phyloP scores from a whole-genome alignment of 1,140 invertebrate genomes.

The Meloidogyne floridensis region DNA sequence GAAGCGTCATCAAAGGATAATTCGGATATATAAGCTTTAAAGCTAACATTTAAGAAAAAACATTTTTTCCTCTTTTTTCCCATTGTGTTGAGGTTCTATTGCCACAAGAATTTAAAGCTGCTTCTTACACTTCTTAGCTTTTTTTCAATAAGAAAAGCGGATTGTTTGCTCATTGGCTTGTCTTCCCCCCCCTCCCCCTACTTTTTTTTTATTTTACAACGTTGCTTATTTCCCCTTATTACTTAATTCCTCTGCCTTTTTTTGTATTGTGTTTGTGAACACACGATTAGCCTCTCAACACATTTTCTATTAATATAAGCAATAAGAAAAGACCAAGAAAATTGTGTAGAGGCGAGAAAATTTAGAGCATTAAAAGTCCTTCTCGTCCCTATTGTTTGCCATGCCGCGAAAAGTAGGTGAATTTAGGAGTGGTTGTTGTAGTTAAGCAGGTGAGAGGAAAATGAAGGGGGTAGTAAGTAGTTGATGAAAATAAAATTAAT shows the following conservation, averaged over 20 bases:
- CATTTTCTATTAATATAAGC: not conserved
- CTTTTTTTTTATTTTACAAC: not conserved
- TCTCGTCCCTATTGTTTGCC: not conserved
- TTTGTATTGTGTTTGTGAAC: conserved; percentile 5
- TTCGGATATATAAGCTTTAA: too few species aligned
- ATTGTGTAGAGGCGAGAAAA: not conserved
- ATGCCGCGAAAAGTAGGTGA: not conserved
- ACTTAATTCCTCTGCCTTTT: not conserved
- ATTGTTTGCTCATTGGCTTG: not conserved
- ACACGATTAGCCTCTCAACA: conserved; percentile 6
- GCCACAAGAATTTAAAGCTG: too few species aligned
- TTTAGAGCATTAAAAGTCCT: not conserved
- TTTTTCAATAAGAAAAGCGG: not conserved
- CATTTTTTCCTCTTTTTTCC: too few species aligned
- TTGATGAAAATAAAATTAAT: not conserved
- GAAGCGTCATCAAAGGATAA: too few species aligned
- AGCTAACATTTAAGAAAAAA: too few species aligned
- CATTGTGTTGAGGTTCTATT: too few species aligned
- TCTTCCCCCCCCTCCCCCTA: not conserved
- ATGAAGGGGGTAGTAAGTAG: not conserved
- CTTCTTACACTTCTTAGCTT: too few species aligned
- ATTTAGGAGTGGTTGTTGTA: not conserved
- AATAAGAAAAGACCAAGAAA: not conserved
- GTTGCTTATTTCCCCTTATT: not conserved
- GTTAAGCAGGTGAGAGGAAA: conserved; percentile 6